Evolutionary conservation across 2,888 invertebrate species (phyloP).

Genomic region (Eupsilia transversa): DNA sequence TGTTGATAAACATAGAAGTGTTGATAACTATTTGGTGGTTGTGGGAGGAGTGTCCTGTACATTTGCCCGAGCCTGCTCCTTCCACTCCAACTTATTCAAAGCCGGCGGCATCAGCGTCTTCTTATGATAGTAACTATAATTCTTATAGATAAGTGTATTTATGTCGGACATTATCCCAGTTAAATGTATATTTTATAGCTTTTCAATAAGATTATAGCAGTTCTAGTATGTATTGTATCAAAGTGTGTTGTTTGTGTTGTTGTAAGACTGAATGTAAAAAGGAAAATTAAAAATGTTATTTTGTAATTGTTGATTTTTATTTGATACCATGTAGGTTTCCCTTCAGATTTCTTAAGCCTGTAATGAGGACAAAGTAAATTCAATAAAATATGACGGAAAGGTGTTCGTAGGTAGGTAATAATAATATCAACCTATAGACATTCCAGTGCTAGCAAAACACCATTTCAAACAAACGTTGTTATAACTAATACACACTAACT

Average conservation of each 20-base stretch:
- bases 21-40: slow-evolving; percentile 87
- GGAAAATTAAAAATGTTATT: slow-evolving; percentile 35
- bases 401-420: neutral
- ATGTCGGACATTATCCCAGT: slow-evolving; percentile 64
- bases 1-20: slow-evolving; percentile 86
- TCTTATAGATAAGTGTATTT: slow-evolving; percentile 69
- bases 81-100: slow-evolving; percentile 67
- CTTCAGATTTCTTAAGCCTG: neutral
- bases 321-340: slow-evolving; percentile 2
- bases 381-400: neutral
- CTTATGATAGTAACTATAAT: slow-evolving; percentile 66
- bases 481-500: neutral
- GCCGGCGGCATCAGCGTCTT: slow-evolving; percentile 66
- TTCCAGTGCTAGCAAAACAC: neutral
- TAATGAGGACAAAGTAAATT: neutral
- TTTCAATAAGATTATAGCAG: slow-evolving; percentile 52
- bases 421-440: neutral
- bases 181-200: slow-evolving; percentile 53
- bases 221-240: slow-evolving; percentile 43
- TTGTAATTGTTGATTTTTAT: slow-evolving; percentile 44
- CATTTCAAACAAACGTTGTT: neutral
- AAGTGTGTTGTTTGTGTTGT: slow-evolving; percentile 43
- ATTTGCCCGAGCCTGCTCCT: slow-evolving; percentile 53
- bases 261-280: slow-evolving; percentile 65
- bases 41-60: slow-evolving; percentile 86